Conservation (phyloP, 2,113 vertebrate species). For the Amazona guildingii region DNA sequence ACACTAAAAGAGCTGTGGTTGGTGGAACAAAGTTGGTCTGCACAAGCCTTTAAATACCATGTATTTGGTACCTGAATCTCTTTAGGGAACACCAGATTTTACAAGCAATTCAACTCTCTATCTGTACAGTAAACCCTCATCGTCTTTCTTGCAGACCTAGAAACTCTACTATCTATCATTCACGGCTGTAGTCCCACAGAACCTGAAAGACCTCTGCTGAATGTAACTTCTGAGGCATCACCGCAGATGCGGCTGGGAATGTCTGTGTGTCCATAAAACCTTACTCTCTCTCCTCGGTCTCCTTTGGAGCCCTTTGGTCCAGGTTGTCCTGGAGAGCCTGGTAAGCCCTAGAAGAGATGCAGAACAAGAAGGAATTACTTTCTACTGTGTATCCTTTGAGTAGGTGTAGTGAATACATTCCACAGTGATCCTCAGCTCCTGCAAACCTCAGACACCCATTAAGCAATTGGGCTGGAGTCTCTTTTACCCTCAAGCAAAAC, state of each 20-base stretch:
- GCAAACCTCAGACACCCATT: neutral
- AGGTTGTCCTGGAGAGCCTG: slow-evolving; percentile 72
- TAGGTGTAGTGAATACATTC: neutral
- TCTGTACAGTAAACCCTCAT: neutral
- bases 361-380: neutral
- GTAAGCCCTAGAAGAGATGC: slow-evolving; percentile 68
- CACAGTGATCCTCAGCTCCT: neutral
- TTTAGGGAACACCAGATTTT: neutral
- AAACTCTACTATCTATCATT: neutral
- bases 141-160: neutral
- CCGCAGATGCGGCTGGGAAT: neutral
- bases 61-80: neutral
- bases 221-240: neutral
- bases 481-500: neutral
- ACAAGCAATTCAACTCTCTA: neutral
- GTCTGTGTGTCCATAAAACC: neutral
- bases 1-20: neutral
- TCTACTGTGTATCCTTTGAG: neutral
- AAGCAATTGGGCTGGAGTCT: neutral
- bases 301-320: slow-evolving; percentile 78
- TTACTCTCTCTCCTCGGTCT: slow-evolving; percentile 80
- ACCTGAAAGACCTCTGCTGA: neutral
- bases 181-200: neutral
- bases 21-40: neutral
- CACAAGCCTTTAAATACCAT: neutral